Conservation (phyloP, 2,888 invertebrate species). For the Malachius bipustulatus region DNA sequence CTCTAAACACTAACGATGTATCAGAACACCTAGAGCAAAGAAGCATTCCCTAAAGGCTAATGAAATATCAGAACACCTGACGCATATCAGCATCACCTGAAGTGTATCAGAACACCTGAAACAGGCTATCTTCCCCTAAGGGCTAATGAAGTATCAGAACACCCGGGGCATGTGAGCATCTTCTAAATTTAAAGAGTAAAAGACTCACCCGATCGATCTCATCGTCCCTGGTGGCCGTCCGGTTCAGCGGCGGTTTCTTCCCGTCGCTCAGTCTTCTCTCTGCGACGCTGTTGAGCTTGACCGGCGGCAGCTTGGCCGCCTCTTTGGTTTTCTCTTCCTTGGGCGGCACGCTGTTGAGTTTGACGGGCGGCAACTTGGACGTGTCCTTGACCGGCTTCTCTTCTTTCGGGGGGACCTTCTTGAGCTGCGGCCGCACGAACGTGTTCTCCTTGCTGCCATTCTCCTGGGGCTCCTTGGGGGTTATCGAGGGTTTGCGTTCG, state of each 20-base stretch:
- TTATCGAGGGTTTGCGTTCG: constrained; percentile 27
- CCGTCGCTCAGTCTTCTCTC: constrained; percentile 29
- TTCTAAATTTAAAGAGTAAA: no score
- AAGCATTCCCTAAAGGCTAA: no score
- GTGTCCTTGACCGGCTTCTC: constrained; percentile 28
- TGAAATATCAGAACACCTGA: no score
- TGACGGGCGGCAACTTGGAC: constrained; percentile 32
- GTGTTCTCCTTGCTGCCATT: constrained; percentile 32
- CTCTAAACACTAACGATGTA: no score
- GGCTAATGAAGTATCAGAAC: no score
- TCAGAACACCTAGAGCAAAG: no score
- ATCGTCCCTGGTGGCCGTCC: constrained; percentile 16
- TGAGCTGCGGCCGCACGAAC: constrained; percentile 32
- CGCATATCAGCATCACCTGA: no score
- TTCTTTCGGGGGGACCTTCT: constrained; percentile 32
- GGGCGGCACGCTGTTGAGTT: no score
- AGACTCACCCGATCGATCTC: constrained; percentile 28
- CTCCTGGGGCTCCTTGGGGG: constrained; percentile 29
- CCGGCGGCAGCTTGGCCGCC: no score
- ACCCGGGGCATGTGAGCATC: no score
- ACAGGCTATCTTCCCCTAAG: no score
- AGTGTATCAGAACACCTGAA: no score
- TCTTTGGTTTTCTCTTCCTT: constrained; percentile 25
- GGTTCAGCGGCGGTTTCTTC: constrained; percentile 20
- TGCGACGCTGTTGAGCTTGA: constrained; percentile 33